Evolutionary conservation across 2,113 vertebrate genomes (phyloP), one percentile per base, ranked within the genome.

Genomic region (Onychostoma macrolepis): DNA sequence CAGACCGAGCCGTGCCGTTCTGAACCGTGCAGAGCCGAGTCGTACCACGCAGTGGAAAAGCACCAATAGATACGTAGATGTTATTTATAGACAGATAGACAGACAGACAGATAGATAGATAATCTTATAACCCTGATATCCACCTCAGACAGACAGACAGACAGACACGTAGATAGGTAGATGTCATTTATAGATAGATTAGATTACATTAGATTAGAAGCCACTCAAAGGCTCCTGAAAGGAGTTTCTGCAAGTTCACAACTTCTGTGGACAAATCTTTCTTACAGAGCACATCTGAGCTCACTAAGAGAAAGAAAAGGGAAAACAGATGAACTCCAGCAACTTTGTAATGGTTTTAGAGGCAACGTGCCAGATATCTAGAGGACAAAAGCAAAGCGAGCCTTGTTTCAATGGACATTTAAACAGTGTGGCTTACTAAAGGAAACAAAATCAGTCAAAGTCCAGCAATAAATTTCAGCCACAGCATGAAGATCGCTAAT

Each of bases 391-490:
- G 65, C 41, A 50, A 83, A 50, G 81, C 10, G 2, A 30, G 65
- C 65, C 65, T 50, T 8, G 3, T 28, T 69, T 83, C 28, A 33
- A 69, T 15, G 41, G 63, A 48, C 28, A 71, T 53, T 83, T 30
- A 19, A 81, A 81, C 58, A 67, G 9, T 28, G 80, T 3, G 17
- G 63, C 45, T 50, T 71, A 36, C 28, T 53, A 71, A 45, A 53
- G 12, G 41, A 69, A 72, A 83, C 65, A 33, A 53, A 69, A 53
- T 48, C 38, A 67, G 61, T 36, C 56, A 80, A 80, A 80, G 78
- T 80, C 53, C 78, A 36, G 78, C 78, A 58, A 80, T 61, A 63
- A 41, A 53, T 53, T 21, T 78, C 74, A 78, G 76, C 26, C 79
- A 13, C 56, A 63, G 56, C 12, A 24, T 81, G 36, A 69, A 83